Conservation (phyloP, 2,113 vertebrate species). For the Aix galericulata region DNA sequence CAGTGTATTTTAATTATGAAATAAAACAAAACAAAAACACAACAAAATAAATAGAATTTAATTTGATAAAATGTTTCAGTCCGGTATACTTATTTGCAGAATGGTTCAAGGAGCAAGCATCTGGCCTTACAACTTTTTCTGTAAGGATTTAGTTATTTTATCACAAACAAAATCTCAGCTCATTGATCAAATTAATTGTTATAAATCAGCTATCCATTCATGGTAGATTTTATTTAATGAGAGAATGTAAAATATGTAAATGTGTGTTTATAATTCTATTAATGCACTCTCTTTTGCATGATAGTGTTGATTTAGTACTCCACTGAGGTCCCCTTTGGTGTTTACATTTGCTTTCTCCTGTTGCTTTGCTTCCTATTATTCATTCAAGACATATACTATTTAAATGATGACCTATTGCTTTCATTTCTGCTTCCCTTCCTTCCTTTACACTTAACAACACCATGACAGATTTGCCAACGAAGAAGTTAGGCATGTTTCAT, state of each 20-base stretch:
- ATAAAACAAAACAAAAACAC: background rate
- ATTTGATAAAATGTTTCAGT: background rate
- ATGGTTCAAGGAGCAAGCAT: background rate
- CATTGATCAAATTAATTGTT: background rate
- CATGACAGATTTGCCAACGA: constrained; percentile 5
- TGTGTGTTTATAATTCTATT: background rate
- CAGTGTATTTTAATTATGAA: background rate
- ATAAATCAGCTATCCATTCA: background rate
- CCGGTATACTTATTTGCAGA: background rate
- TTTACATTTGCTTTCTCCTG: constrained; percentile 22
- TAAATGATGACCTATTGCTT: constrained; percentile 18
- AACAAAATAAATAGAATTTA: background rate
- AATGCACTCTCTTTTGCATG: background rate
- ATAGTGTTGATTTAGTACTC: background rate
- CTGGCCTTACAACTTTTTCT: background rate
- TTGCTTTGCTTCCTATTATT: constrained; percentile 25
- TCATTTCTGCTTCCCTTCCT: constrained; percentile 15
- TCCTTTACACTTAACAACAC: background rate
- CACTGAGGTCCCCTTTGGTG: background rate
- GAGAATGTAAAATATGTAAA: background rate
- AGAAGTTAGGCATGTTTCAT: background rate
- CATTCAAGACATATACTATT: constrained; percentile 28
- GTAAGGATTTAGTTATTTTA: background rate
- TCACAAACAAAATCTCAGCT: background rate
- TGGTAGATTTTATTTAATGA: background rate